Base-by-base conservation (phyloP, 1,140 invertebrate species). In the Telenomus remus region DNA sequence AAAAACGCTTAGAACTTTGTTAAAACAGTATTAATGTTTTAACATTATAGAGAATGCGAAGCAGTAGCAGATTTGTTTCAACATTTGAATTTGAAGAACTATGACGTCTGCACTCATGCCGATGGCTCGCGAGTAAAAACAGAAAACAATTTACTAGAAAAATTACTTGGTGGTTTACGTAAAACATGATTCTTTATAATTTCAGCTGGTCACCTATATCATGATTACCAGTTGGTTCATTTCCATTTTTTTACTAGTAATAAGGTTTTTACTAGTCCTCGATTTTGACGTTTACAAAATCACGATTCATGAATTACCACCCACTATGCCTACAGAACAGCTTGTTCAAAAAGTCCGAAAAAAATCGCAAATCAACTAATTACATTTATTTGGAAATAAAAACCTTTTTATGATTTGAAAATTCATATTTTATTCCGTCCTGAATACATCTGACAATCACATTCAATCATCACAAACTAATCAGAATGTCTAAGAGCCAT, bases 401-500 rank as follows among this genome's bases (percentile, higher is more conserved):
- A 46, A 47, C 39, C 51, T 48, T 37, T 15, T 57, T 34, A 4
- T 14, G 9, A 33, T 60, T 49, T 49, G 6, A 34, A 9, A 12
- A 33, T 35, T 61, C 35, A 16, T 15, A 14, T 44, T 13, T 1
- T n/a, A n/a, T n/a, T n/a, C n/a, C n/a, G n/a, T n/a, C n/a, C n/a
- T n/a, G n/a, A n/a, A n/a, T n/a, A n/a, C n/a, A n/a, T n/a, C n/a
- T n/a, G n/a, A n/a, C n/a, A n/a, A n/a, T n/a, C n/a, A n/a, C n/a
- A n/a, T n/a, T n/a, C n/a, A n/a, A n/a, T n/a, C n/a, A n/a, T n/a
- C n/a, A n/a, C n/a, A n/a, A 15, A 63, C 48, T 37, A 82, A 54
- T 84, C 76, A 13, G 14, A 35, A 73, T 82, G 83, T 79, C 88
- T 80, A 27, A 80, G 85, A 13, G 76, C 77, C 82, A 90, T 88